phyloP scores from a whole-genome alignment of 1,140 invertebrate species.

The Doryteuthis pealeii region DNA sequence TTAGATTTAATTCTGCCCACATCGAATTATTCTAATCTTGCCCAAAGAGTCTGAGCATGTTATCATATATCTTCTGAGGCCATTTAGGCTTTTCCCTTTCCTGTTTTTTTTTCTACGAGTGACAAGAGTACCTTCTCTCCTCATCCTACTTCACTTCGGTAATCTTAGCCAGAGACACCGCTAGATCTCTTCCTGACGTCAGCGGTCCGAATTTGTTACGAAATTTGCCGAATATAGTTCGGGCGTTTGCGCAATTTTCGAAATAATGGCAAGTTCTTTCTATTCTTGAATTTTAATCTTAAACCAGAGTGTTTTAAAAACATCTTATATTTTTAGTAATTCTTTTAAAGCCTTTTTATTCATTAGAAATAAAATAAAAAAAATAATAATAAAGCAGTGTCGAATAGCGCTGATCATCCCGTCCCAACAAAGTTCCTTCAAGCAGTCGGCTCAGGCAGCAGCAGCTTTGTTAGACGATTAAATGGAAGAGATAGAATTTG shows the following conservation, averaged over 20 bases:
- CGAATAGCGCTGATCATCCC: background rate
- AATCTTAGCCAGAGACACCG: slow-evolving; percentile 27
- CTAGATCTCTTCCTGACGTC: slow-evolving; percentile 21
- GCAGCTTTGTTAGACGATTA: slow-evolving; percentile 78
- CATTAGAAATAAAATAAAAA: background rate
- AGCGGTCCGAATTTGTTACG: background rate
- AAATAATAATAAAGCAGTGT: background rate
- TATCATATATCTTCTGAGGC: slow-evolving; percentile 49
- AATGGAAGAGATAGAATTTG: slow-evolving; percentile 96
- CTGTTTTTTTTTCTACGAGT: background rate
- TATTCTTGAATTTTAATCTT: background rate
- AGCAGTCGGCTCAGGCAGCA: slow-evolving; percentile 63
- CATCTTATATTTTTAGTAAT: slow-evolving; percentile 4
- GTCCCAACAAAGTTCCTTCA: slow-evolving; percentile 14
- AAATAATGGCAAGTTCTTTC: slow-evolving; percentile 10
- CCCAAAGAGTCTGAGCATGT: slow-evolving; percentile 71
- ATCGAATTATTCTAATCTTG: slow-evolving; percentile 36
- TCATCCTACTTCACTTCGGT: slow-evolving; percentile 19
- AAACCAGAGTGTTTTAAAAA: slow-evolving; percentile 14
- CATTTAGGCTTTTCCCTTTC: slow-evolving; percentile 29
- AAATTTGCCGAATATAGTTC: background rate
- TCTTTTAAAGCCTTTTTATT: background rate
- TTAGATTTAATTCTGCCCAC: slow-evolving; percentile 31
- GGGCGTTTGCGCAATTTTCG: background rate
- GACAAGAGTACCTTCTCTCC: slow-evolving; percentile 16